These are phyloP conservation scores for Drosophila lacteicornis DNA, from an alignment of 1,140 invertebrate genomes.

Conservation along the genomic window DNA sequence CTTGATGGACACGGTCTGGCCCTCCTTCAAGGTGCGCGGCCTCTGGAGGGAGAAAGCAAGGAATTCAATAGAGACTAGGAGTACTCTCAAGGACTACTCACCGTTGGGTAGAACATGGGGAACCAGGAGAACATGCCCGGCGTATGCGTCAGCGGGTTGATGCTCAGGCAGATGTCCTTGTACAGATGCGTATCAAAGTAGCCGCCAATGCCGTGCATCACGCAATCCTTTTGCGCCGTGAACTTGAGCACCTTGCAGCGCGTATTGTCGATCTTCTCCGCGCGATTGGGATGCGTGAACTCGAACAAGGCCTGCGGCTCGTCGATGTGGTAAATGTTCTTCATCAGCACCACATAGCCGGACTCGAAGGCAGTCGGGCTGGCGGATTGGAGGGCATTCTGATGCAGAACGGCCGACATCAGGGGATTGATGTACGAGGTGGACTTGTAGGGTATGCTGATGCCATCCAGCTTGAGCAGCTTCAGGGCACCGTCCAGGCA, in stretches of 20 bases:
- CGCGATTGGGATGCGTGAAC: slow-evolving; percentile 94
- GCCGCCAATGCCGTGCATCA: slow-evolving; percentile 97
- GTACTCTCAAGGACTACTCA: slow-evolving; percentile 78
- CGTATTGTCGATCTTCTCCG: slow-evolving; percentile 89
- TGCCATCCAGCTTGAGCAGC: slow-evolving; percentile 94
- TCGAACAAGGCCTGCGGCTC: slow-evolving; percentile 92
- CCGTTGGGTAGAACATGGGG: slow-evolving; percentile 97
- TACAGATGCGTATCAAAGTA: slow-evolving; percentile 97
- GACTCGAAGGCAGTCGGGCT: slow-evolving; percentile 54
- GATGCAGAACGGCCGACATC: slow-evolving; percentile 86
- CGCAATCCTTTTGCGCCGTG: slow-evolving; percentile 89
- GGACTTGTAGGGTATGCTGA: slow-evolving; percentile 96
- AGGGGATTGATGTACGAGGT: slow-evolving; percentile 96
- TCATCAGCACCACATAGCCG: slow-evolving; percentile 96
- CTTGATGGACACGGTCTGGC: slow-evolving; percentile 90
- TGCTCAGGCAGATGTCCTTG: slow-evolving; percentile 94
- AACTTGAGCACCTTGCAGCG: slow-evolving; percentile 91
- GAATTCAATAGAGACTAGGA: too few species aligned
- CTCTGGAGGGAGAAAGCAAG: slow-evolving; percentile 52
- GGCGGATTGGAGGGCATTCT: slow-evolving; percentile 79
- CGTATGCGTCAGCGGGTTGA: slow-evolving; percentile 94
- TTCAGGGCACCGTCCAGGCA: slow-evolving; percentile 97
- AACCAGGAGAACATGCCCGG: slow-evolving; percentile 98
- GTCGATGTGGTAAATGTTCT: slow-evolving; percentile 95
- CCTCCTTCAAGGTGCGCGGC: slow-evolving; percentile 86